A percentile compares a stretch with the other conserved stretches of the same genome.
Conservation (phyloP, 2,888 invertebrate species). For the Malacosoma neustria region DNA sequence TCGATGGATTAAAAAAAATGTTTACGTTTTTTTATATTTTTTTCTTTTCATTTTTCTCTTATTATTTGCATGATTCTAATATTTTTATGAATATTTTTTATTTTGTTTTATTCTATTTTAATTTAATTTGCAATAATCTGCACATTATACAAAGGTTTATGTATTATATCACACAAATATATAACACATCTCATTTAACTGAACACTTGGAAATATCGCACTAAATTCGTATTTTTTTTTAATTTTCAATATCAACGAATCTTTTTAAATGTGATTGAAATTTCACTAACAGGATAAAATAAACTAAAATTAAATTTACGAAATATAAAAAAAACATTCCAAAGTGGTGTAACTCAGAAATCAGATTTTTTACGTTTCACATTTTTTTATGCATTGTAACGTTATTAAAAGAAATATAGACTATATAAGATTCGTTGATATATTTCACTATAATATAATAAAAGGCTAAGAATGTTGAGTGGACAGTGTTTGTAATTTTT, state of each 20-base stretch:
- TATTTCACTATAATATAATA: conserved; percentile 18
- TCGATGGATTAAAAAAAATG: too few species aligned
- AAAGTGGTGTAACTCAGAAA: too few species aligned
- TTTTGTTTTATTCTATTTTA: conserved; percentile 4
- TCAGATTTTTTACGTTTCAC: too few species aligned
- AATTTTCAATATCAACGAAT: conserved; percentile 20
- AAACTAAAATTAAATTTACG: too few species aligned
- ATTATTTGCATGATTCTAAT: conserved; percentile 40
- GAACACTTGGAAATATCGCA: conserved; percentile 22
- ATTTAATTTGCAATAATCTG: conserved; percentile 5
- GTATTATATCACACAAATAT: conserved; percentile 21
- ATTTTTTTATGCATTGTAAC: too few species aligned
- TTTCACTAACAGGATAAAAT: too few species aligned
- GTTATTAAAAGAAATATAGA: too few species aligned
- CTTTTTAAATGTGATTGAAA: conserved; percentile 17
- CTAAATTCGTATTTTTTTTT: conserved; percentile 27
- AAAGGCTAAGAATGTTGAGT: conserved; percentile 66
- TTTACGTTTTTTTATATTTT: conserved; percentile 24
- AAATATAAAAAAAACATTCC: too few species aligned
- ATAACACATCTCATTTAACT: conserved; percentile 39
- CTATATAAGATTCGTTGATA: conserved; percentile 37
- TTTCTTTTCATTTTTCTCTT: conserved; percentile 19
- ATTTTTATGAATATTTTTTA: conserved; percentile 12
- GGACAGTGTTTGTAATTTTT: conserved; percentile 52
- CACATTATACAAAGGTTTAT: conserved; percentile 6